These are phyloP conservation scores for Pelmatolapia mariae DNA, from an alignment of 2,113 vertebrate species.

Conservation along the genomic window DNA sequence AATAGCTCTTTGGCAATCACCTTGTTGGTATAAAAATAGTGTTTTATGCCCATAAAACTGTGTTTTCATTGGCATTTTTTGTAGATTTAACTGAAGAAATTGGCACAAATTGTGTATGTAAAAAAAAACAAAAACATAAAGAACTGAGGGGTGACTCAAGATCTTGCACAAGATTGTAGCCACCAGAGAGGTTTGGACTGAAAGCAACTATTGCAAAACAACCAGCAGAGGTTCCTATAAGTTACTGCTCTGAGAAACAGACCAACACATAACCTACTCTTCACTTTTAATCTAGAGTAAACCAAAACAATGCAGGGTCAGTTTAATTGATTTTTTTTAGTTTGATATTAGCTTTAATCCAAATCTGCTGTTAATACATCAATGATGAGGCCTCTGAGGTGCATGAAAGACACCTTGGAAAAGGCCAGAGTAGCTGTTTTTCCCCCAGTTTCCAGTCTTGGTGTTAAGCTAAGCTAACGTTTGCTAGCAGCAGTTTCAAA, in stretches of 20 bases:
- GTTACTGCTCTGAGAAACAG: not conserved
- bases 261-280: not conserved
- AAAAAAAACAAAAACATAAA: accelerated
- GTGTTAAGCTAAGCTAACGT: not conserved
- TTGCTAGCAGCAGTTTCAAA: not conserved
- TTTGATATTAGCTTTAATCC: not conserved
- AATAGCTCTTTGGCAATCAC: not conserved
- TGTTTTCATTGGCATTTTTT: not conserved
- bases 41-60: not conserved
- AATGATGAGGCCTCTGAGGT: not conserved
- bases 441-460: not conserved
- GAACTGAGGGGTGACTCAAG: not conserved
- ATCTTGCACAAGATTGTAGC: not conserved
- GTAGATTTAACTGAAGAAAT: not conserved
- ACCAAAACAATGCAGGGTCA: not conserved
- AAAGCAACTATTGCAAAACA: not conserved
- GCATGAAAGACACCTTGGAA: not conserved
- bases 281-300: not conserved
- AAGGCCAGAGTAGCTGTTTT: not conserved
- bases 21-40: not conserved
- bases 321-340: not conserved
- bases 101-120: not conserved
- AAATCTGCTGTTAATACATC: not conserved
- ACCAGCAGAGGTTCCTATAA: not conserved
- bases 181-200: not conserved